phyloP scores from a whole-genome alignment of 2,797 vertebrate species.

The Coreius guichenoti region DNA sequence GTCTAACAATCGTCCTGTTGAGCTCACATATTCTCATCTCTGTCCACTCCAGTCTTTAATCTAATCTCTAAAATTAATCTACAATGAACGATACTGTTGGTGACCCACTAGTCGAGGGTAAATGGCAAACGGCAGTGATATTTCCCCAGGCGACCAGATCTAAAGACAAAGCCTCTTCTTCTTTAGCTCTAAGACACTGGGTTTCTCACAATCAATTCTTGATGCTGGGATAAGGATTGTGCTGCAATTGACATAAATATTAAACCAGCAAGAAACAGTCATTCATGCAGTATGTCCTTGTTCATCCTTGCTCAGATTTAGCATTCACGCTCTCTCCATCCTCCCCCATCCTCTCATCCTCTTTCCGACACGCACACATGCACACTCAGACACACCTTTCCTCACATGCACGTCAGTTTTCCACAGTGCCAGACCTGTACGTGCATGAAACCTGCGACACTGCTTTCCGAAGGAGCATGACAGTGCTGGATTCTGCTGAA shows the following conservation, averaged over 20 bases:
- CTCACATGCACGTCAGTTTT: slow-evolving; percentile 7
- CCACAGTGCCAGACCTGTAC: slow-evolving; percentile 13
- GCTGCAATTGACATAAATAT: slow-evolving; percentile 3
- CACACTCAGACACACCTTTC: slow-evolving; percentile 19
- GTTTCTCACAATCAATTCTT: background rate
- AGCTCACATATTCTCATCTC: background rate
- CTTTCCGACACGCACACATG: background rate
- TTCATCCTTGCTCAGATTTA: slow-evolving; percentile 48
- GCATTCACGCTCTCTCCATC: background rate
- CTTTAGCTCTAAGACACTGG: background rate
- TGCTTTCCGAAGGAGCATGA: background rate
- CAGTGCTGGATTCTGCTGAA: background rate
- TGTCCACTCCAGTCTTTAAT: background rate
- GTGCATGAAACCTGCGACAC: slow-evolving; percentile 30
- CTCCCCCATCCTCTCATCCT: background rate
- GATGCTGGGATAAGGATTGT: background rate
- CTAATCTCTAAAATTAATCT: background rate
- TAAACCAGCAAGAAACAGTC: background rate
- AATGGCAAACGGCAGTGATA: background rate
- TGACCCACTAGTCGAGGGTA: background rate
- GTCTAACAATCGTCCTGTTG: background rate
- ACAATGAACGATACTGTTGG: background rate
- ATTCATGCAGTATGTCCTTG: slow-evolving; percentile 56
- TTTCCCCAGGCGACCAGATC: background rate
- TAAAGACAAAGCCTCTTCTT: slow-evolving; percentile 2